Evolutionary conservation across 1,140 invertebrate species (phyloP), one percentile per base, ranked within the genome.

Genomic region (Pseudomyrmex concolor): DNA sequence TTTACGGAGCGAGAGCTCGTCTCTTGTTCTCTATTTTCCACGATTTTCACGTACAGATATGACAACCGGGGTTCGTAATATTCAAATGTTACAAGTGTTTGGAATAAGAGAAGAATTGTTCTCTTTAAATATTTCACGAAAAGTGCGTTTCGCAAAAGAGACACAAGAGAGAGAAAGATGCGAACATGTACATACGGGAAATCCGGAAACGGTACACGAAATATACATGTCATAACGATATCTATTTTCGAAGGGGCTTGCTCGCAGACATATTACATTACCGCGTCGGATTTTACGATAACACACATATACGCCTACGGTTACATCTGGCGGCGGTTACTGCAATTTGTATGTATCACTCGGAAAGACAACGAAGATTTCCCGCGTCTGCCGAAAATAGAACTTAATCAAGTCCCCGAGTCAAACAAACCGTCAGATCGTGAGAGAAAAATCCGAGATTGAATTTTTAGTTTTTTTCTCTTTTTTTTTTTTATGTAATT

Each of bases 151-250:
- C 68, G 9, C 15, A 22, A 70, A n/a, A 19, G 2, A 13, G 5
- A 12, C 4, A 50, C 48, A 13, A 10, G 54, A 43, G 34, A 76
- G 1, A 10, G n/a, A 2, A 13, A 5, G 25, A 54, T 13, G 13
- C 19, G 10, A 54, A 34, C 34, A 34, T 34, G 17, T 15, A 7
- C n/a, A 48, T n/a, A 13, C 63, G 2, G 7, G 25, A 70, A 45
- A 59, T 60, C n/a, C 13, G 63, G 15, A 78, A 78, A 15, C 51
- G 15, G 10, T 68, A 9, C 0, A 7, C 55, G 74, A 60, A 80
- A 80, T 80, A 70, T 70, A 71, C 59, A 71, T 60, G 22, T 50
- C 22, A 50, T 66, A 80, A 80, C 12, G 66, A 4, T 80, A 80
- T 80, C 76, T 57, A 60, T 80, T 80, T 71, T n/a, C 76, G 34